phyloP scores from a whole-genome alignment of 2,113 vertebrate genomes.

The Callipepla squamata region DNA sequence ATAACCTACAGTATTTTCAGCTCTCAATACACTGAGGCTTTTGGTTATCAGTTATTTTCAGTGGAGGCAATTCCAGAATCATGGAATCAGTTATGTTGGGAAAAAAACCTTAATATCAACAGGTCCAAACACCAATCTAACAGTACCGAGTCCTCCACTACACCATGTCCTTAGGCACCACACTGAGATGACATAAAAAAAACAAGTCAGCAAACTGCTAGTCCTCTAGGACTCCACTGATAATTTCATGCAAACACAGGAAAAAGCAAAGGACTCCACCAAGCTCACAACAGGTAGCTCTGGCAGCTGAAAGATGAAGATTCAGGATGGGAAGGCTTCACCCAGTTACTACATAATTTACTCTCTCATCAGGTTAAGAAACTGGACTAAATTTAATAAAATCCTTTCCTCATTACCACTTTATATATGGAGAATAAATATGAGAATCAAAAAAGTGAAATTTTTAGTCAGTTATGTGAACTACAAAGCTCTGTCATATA shows the following conservation, averaged over 20 bases:
- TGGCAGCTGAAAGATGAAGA: neutral
- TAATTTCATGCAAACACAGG: constrained; percentile 16
- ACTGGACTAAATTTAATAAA: neutral
- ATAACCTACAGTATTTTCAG: neutral
- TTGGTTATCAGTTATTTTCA: constrained; percentile 12
- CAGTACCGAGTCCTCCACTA: neutral
- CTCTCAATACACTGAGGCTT: neutral
- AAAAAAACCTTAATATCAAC: neutral
- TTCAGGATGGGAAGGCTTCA: constrained; percentile 6
- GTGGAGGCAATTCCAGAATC: neutral
- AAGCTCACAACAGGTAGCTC: neutral
- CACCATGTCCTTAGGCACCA: neutral
- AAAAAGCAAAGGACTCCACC: constrained; percentile 7
- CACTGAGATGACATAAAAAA: neutral
- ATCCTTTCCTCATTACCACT: neutral
- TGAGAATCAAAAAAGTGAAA: neutral
- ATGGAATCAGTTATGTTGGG: neutral
- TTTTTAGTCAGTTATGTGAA: neutral
- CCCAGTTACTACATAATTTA: neutral
- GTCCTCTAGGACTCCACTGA: neutral
- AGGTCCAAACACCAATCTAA: neutral
- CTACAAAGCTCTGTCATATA: neutral
- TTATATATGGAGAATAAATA: neutral
- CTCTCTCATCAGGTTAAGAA: neutral
- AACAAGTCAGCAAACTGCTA: neutral